Conservation (phyloP, 2,888 invertebrate species). For the Limnephilus rhombicus region DNA sequence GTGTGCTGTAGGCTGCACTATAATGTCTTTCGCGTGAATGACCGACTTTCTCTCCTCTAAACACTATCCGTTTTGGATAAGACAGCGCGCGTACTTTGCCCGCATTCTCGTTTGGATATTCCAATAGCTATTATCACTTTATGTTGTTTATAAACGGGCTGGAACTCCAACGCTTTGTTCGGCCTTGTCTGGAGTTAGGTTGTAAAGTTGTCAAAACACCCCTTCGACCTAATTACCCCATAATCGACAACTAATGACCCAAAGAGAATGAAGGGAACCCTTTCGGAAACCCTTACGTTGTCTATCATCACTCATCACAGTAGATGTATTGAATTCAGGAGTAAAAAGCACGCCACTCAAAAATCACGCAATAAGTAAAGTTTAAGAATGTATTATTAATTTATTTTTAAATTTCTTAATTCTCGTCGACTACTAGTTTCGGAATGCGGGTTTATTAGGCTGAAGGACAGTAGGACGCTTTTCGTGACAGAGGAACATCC, state of each 20-base stretch:
- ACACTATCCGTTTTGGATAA: constrained; percentile 22
- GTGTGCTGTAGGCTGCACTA: neutral
- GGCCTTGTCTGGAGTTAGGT: too few species aligned
- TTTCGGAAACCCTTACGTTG: neutral
- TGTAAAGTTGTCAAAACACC: neutral
- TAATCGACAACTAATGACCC: neutral
- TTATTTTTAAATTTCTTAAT: neutral
- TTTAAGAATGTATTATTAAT: neutral
- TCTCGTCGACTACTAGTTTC: neutral
- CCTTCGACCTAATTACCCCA: neutral
- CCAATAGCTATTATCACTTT: neutral
- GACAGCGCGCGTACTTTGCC: constrained; percentile 6
- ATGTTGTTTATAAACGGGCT: neutral
- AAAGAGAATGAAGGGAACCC: neutral
- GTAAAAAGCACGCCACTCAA: neutral
- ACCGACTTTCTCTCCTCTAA: constrained; percentile 22
- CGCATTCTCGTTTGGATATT: constrained; percentile 7
- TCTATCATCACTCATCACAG: too few species aligned
- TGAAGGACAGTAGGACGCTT: neutral
- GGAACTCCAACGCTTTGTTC: neutral
- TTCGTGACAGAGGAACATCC: neutral
- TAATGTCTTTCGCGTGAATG: constrained; percentile 29
- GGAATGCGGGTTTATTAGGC: neutral
- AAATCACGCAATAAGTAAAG: neutral
- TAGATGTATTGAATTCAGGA: too few species aligned